Percentiles rank a stretch among this genome's conserved stretches.
Evolutionary conservation across 2,113 vertebrate species (phyloP).

Genomic region (Pitta sordida): DNA sequence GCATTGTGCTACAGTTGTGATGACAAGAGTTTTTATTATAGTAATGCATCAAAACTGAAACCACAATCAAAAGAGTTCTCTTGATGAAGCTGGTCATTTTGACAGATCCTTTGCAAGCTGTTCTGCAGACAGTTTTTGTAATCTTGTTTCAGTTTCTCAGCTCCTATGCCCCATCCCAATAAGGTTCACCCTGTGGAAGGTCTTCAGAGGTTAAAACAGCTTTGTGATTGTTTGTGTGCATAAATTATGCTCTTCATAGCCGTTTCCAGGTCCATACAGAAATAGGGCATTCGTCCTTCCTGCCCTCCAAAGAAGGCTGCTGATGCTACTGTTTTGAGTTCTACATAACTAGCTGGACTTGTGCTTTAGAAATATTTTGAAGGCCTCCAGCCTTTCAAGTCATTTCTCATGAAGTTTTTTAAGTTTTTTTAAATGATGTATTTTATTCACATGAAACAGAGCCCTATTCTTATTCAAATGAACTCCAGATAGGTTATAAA

Average conservation of each 20-base stretch:
- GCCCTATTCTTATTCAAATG: background rate
- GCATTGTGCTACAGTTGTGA: background rate
- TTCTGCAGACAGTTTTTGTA: background rate
- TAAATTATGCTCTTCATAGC: background rate
- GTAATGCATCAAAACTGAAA: background rate
- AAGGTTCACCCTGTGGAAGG: background rate
- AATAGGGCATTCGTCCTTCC: background rate
- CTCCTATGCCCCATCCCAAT: background rate
- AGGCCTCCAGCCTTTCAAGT: background rate
- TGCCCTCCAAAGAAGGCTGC: background rate
- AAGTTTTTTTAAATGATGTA: background rate
- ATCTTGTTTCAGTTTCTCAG: background rate
- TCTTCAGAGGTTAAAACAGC: background rate
- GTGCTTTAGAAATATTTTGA: background rate
- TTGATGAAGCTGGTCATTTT: background rate
- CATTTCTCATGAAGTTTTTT: background rate
- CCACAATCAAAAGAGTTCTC: background rate
- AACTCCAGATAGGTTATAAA: background rate
- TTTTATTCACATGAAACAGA: background rate
- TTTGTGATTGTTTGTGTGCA: background rate
- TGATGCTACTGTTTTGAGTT: background rate
- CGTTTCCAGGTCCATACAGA: background rate
- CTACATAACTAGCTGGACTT: background rate
- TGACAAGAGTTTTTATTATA: background rate
- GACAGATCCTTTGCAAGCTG: background rate